These are phyloP conservation scores for Tragelaphus buxtoni DNA, from an alignment of 2,113 vertebrate genomes.

Conservation along the genomic window DNA sequence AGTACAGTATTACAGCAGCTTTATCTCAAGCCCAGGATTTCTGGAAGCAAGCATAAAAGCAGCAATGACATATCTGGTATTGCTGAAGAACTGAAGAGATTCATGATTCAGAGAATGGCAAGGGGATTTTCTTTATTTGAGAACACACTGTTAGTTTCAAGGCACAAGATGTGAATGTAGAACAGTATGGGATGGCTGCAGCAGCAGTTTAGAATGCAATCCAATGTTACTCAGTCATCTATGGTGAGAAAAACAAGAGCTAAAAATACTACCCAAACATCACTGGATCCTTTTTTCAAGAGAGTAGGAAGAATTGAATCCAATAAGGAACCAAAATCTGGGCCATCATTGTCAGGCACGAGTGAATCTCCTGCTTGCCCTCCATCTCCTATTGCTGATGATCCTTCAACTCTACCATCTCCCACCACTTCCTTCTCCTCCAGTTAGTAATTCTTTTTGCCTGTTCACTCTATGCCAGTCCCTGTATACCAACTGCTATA, in stretches of 20 bases:
- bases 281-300: neutral
- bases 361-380: neutral
- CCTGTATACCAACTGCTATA: neutral
- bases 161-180: neutral
- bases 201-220: neutral
- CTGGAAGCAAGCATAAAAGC: neutral
- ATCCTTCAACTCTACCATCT: neutral
- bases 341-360: neutral
- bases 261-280: neutral
- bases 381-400: neutral
- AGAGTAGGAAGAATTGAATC: neutral
- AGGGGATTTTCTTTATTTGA: neutral
- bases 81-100: neutral
- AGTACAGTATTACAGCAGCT: neutral
- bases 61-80: neutral
- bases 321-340: neutral
- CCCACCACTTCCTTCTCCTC: neutral
- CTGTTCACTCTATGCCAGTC: neutral
- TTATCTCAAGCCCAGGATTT: neutral
- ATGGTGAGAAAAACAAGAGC: neutral
- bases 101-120: neutral
- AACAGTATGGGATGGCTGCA: neutral
- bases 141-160: neutral
- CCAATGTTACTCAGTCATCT: neutral
- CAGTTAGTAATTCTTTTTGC: neutral